Evolutionary conservation across 64 coral and sea anemone genomes (phyloP).

Genomic region (Stylophora pistillata): DNA sequence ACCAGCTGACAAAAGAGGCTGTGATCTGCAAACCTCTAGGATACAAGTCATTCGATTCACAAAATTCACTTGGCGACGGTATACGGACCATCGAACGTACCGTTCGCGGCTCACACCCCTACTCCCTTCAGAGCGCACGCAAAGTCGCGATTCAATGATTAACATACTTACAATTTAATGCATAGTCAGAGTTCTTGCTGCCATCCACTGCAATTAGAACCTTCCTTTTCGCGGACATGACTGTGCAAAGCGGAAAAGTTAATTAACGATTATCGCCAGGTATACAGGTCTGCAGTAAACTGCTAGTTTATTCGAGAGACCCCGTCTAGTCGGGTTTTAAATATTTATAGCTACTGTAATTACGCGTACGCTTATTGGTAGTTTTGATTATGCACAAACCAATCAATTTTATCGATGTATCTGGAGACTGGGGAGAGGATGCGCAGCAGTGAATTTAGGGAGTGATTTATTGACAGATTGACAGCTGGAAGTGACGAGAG

Average conservation of each 20-base stretch:
- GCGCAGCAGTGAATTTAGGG: background rate
- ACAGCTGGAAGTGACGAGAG: background rate
- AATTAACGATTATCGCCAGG: no score
- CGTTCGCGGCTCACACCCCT: conserved; percentile 4
- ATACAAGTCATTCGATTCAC: background rate
- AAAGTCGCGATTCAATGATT: background rate
- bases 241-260: background rate
- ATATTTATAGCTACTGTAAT: background rate
- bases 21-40: background rate
- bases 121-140: background rate
- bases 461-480: background rate
- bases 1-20: background rate
- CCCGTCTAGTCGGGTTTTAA: no score
- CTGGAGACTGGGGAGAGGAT: background rate
- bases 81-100: background rate
- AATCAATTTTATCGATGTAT: conserved; percentile 20
- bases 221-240: background rate
- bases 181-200: background rate
- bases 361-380: conserved; percentile 30
- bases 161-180: conserved; percentile 27
- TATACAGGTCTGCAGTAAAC: no score
- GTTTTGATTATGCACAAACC: background rate
- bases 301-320: no score
- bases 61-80: background rate
- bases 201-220: conserved; percentile 5